Percentiles rank a stretch among this genome's conserved stretches.
phyloP scores from a whole-genome alignment of 2,797 vertebrate genomes.

The Lacerta bilineata region DNA sequence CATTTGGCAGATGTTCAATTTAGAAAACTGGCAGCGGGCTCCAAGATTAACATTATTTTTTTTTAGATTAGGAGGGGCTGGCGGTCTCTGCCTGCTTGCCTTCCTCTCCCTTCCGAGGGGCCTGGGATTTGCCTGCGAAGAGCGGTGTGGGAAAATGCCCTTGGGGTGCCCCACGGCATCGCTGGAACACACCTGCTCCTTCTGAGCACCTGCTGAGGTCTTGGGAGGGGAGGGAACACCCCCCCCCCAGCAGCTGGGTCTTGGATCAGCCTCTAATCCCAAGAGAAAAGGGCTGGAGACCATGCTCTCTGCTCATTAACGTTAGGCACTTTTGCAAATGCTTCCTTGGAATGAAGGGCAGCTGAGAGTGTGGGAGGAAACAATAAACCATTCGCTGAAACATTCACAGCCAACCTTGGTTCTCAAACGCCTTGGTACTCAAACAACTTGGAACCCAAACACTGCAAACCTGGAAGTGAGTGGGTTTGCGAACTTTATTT shows the following conservation, averaged over 20 bases:
- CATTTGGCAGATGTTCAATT: neutral
- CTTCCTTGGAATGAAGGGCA: too few relatives aligned
- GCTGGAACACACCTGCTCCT: too few relatives aligned
- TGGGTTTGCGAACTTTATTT: too few relatives aligned
- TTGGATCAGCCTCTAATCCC: neutral
- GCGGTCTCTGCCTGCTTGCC: neutral
- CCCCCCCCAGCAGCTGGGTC: neutral
- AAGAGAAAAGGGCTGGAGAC: neutral
- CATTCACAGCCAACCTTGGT: too few relatives aligned
- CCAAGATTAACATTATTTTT: neutral
- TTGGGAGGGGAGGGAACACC: neutral
- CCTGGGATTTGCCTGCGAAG: neutral
- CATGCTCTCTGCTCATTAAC: too few relatives aligned
- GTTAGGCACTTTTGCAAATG: too few relatives aligned
- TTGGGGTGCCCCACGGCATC: neutral
- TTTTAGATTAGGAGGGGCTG: neutral
- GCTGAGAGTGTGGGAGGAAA: too few relatives aligned
- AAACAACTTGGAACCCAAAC: too few relatives aligned
- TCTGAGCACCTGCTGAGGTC: neutral
- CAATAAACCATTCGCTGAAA: too few relatives aligned
- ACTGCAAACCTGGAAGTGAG: too few relatives aligned
- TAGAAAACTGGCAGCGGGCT: neutral
- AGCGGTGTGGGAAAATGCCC: neutral
- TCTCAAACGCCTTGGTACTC: too few relatives aligned
- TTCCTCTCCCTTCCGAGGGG: neutral